These are phyloP conservation scores for Pheosia tremula DNA, from an alignment of 2,888 invertebrate genomes.

Conservation along the genomic window DNA sequence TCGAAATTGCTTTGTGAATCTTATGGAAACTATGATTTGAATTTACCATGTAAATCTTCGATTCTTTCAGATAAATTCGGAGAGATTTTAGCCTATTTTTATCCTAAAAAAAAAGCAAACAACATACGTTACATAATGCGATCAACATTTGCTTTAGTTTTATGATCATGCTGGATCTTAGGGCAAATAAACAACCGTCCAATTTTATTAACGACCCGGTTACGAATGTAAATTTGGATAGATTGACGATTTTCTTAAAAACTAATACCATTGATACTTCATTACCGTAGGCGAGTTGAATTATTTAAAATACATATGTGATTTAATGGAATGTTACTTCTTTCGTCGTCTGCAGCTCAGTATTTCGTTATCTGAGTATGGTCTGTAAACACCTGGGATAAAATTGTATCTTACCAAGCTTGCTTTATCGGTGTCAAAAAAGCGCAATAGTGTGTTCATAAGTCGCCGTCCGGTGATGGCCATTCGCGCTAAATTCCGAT, in stretches of 20 bases:
- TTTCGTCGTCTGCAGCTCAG: background rate
- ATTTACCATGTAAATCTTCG: background rate
- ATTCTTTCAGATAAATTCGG: background rate
- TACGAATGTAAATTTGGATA: slow-evolving; percentile 6
- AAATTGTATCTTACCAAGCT: background rate
- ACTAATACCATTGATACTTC: background rate
- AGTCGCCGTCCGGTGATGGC: slow-evolving; percentile 25
- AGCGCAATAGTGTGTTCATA: slow-evolving; percentile 34
- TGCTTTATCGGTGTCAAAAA: slow-evolving; percentile 6
- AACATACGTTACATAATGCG: slow-evolving; percentile 7
- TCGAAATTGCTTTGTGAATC: slow-evolving; percentile 21
- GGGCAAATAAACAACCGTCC: slow-evolving; percentile 18
- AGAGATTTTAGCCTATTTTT: slow-evolving; percentile 3
- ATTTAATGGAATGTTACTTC: background rate
- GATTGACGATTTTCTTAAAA: background rate
- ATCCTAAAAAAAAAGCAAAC: slow-evolving; percentile 10
- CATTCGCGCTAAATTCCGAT: slow-evolving; percentile 58
- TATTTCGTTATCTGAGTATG: background rate
- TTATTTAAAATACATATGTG: no score
- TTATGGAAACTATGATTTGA: background rate
- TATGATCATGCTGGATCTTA: slow-evolving; percentile 10
- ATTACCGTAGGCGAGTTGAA: no score
- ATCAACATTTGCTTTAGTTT: slow-evolving; percentile 11
- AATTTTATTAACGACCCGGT: slow-evolving; percentile 16
- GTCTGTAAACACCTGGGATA: background rate